Base-by-base conservation (phyloP, 2,113 vertebrate genomes). In the Atrichornis clamosus region DNA sequence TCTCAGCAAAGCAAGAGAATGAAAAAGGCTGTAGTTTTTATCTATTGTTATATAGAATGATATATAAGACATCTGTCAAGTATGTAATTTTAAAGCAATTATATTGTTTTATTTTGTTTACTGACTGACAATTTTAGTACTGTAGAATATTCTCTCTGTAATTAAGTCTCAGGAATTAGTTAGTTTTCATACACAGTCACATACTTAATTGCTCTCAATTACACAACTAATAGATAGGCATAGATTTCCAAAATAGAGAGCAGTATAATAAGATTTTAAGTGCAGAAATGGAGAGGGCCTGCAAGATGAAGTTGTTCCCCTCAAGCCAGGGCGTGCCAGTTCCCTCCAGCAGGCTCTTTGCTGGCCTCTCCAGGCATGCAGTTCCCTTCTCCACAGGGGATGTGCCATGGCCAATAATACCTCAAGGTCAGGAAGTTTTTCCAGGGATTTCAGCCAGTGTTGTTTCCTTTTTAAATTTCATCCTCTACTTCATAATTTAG, bases 341-440 rank as follows among this genome's bases (percentile, higher is more conserved):
- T 73, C 64, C 33, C 24, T 65, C 32, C 33, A 21, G n/a, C 11
- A 8, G 87, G 6, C 39, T 50, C 30, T 78, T 33, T 10, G 32
- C 27, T 42, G 42, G 59, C 35, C 19, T 72, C 72, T 68, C 27
- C 41, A 64, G 69, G 60, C 27, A 1, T n/a, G 49, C 65, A 62
- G 5, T 30, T 89, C 59, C 63, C 56, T 67, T 77, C 76, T 88
- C 76, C 59, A 12, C 18, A 1, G 56, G 80, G 55, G 60, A 70
- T 74, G 37, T 84, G 46, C 80, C 79, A 42, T 0, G 0, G 72
- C 59, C 88, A 75, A 46, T 63, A 86, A 87, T 81, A 92, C 41
- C 62, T 92, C 86, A 95, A 86, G 96, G 92, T 92, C 95, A 90
- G 90, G 83, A 96, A 81, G 47, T 72, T 95, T 91, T 95, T 89